Evolutionary conservation across 37 sponge, comb jelly and placozoan genomes (phyloP), one percentile per base, ranked within the genome.

Genomic region (Agelas oroides): DNA sequence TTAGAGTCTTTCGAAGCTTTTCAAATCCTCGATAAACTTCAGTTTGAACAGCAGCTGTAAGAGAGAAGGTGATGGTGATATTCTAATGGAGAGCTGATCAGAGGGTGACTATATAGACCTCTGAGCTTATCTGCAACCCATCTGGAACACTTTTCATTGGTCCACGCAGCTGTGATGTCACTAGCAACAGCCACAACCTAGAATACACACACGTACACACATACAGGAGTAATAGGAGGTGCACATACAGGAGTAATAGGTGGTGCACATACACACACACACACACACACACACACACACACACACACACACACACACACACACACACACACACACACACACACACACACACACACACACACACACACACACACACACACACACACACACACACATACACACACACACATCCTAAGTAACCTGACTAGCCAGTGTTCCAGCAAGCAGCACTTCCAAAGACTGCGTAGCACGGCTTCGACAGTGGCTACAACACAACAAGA

Each of bases 121-220:
- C 62, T 71, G 28, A 72, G n/a, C 73, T 72, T 82, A 2, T 59
- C 70, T 31, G 59, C 14, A 61, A 46, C 23, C 83, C 83, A 82
- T 40, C 58, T 82, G 33, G 18, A 15, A 35, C 72, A 72, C 62
- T 27, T 70, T 35, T 82, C 83, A 18, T 33, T 34, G 37, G 73
- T 36, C 72, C 83, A 82, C 46, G 58, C 31, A 40, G 31, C 41
- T 57, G 73, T 35, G 20, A 82, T 82, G 19, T 40, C 20, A 53
- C 34, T 67, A 53, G 80, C 80, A 25, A 34, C 52, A 71, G 72
- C 40, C 23, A 71, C 21, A 15, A 82, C 83, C 73, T 71, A 59
- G 1, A 46, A 33, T 39, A 37, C 12, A 6, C 18, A 15, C 16
- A 32, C 71, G 18, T 14, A n/a, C n/a, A 8, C 46, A 46, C 46